Evolutionary conservation across 2,888 invertebrate species (phyloP).

Genomic region (Biston betularia): DNA sequence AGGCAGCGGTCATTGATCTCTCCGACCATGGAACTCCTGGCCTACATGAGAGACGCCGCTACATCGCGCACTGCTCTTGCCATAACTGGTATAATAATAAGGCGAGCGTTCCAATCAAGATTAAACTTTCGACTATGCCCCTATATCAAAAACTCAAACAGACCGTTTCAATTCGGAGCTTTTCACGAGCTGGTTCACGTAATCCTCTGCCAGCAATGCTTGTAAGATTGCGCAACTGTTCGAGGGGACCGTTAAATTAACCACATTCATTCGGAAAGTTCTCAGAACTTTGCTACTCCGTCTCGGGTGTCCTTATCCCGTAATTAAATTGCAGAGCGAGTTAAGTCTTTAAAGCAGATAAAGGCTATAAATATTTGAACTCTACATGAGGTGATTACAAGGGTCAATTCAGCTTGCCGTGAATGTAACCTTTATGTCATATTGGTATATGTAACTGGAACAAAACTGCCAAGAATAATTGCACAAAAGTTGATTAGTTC

Average conservation of each 20-base stretch:
- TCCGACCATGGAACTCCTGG: conserved; percentile 79
- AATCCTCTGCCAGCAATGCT: conserved; percentile 58
- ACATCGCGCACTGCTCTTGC: conserved; percentile 42
- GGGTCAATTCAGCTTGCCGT: conserved; percentile 43
- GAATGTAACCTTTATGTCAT: conserved; percentile 39
- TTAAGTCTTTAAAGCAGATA: conserved; percentile 43
- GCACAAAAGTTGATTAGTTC: conserved; percentile 25
- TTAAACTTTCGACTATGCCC: conserved; percentile 10
- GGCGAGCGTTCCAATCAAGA: conserved; percentile 12
- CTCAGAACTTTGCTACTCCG: conserved; percentile 61
- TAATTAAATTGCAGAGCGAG: conserved; percentile 56
- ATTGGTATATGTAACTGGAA: conserved; percentile 49
- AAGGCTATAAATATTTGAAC: conserved; percentile 42
- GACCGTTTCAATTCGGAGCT: conserved; percentile 33
- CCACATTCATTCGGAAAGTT: conserved; percentile 74
- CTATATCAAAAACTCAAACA: conserved; percentile 40
- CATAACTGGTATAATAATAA: conserved; percentile 54
- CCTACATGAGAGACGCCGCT: conserved; percentile 64
- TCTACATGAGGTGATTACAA: conserved; percentile 41
- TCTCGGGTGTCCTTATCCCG: conserved; percentile 62
- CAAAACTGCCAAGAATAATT: conserved; percentile 42
- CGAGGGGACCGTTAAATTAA: conserved; percentile 72
- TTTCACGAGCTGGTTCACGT: conserved; percentile 44
- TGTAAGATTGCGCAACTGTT: conserved; percentile 66
- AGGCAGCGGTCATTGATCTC: conserved; percentile 72